A percentile compares a stretch with the other conserved stretches of the same genome.
Conservation (phyloP, 2,888 invertebrate genomes). For the Himalopsyche anomala region DNA sequence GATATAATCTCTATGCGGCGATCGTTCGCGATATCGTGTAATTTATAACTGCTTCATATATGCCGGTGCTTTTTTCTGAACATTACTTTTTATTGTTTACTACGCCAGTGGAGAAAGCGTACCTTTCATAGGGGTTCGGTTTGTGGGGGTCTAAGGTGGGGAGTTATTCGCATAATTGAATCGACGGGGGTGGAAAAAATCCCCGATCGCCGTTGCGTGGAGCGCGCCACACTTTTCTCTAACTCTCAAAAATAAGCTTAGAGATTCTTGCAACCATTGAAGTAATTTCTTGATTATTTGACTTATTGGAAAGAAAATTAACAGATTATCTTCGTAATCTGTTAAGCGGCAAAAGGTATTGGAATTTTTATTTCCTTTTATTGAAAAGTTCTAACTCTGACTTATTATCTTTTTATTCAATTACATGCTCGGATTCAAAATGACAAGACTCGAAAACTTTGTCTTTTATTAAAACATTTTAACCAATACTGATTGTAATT, state of each 20-base stretch:
- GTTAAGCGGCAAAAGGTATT: neutral
- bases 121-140: conserved; percentile 1
- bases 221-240: conserved; percentile 41
- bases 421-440: neutral
- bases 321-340: neutral
- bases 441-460: neutral
- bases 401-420: neutral
- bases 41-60: conserved; percentile 39
- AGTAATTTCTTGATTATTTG: conserved; percentile 35
- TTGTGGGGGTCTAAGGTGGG: conserved; percentile 41
- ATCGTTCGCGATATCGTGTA: conserved; percentile 34
- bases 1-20: conserved; percentile 16
- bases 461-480: too few relatives aligned
- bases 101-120: conserved; percentile 32
- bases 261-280: neutral
- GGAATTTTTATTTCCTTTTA: conserved; percentile 4
- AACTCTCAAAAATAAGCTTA: conserved; percentile 21
- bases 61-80: neutral
- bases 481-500: too few relatives aligned
- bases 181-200: conserved; percentile 41
- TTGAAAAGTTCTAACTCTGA: neutral
- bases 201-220: conserved; percentile 52
- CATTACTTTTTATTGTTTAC: conserved; percentile 35
- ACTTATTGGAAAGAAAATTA: conserved; percentile 27
- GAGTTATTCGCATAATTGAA: conserved; percentile 62